Evolutionary conservation across 1,140 invertebrate genomes (phyloP).

Genomic region (Cydia amplana): DNA sequence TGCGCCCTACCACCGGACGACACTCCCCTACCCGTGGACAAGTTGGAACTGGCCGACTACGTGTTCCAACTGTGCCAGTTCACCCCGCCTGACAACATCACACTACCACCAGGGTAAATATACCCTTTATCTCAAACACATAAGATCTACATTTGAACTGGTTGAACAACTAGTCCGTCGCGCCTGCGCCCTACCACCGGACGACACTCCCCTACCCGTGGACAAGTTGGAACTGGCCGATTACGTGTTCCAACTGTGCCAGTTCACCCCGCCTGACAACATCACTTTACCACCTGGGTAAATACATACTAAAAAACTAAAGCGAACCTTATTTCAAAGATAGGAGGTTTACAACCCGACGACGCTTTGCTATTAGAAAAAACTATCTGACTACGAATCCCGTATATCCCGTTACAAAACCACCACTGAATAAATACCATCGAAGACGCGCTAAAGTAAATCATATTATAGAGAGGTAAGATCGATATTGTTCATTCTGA

Average conservation of each 20-base stretch:
- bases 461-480: too few relatives aligned
- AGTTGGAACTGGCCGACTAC: constrained; percentile 92
- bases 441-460: too few relatives aligned
- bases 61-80: constrained; percentile 95
- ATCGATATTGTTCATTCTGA: too few relatives aligned
- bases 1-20: constrained; percentile 85
- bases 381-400: too few relatives aligned
- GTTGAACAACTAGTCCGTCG: constrained; percentile 91
- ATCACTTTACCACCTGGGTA: constrained; percentile 90
- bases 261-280: constrained; percentile 96
- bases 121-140: constrained; percentile 6
- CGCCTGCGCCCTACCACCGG: constrained; percentile 87
- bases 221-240: constrained; percentile 94
- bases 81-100: constrained; percentile 95
- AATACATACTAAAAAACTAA: constrained; percentile 36
- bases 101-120: constrained; percentile 86
- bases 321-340: constrained; percentile 20
- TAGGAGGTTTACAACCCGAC: not conserved
- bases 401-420: too few relatives aligned
- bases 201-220: constrained; percentile 84
- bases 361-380: too few relatives aligned
- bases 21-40: constrained; percentile 86
- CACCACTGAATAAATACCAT: too few relatives aligned
- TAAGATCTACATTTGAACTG: constrained; percentile 85
- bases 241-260: constrained; percentile 92